Evolutionary conservation across 2,888 invertebrate species (phyloP).

Genomic region (Leptopterna dolabrata): DNA sequence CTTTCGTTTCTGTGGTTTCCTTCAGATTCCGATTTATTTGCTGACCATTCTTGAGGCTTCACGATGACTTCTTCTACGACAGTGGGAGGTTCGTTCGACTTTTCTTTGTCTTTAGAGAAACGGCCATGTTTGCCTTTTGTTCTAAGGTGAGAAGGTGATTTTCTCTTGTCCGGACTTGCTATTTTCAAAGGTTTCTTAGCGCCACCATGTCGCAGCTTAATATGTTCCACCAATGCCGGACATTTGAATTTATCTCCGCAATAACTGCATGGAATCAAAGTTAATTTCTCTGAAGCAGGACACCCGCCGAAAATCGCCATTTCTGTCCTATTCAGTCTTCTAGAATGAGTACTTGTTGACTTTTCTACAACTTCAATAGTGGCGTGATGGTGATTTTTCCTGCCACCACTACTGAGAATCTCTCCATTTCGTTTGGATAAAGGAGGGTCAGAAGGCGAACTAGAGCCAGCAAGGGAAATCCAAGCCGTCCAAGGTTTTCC

Average conservation of each 20-base stretch:
- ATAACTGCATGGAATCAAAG: slow-evolving; percentile 52
- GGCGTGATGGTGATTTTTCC: background rate
- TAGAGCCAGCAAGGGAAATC: slow-evolving; percentile 1
- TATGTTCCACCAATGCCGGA: slow-evolving; percentile 54
- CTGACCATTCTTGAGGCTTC: background rate
- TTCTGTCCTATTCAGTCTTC: slow-evolving; percentile 48
- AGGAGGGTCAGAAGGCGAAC: background rate
- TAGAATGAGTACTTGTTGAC: slow-evolving; percentile 22
- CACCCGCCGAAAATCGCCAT: slow-evolving; percentile 55
- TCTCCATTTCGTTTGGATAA: slow-evolving; percentile 17
- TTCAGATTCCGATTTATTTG: background rate
- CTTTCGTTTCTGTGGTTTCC: slow-evolving; percentile 39
- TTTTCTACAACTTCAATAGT: background rate
- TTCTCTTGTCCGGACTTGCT: slow-evolving; percentile 17
- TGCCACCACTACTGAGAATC: background rate
- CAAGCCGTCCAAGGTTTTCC: slow-evolving; percentile 34
- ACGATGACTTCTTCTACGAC: background rate
- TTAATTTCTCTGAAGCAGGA: slow-evolving; percentile 54
- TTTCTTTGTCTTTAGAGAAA: slow-evolving; percentile 15
- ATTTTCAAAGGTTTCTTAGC: slow-evolving; percentile 16
- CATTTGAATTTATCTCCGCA: slow-evolving; percentile 56
- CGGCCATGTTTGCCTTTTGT: slow-evolving; percentile 28
- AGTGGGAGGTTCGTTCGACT: background rate
- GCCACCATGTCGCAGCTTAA: slow-evolving; percentile 43
- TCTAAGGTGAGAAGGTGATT: background rate